Conservation (phyloP, 2,797 vertebrate species). For the Alauda arvensis region DNA sequence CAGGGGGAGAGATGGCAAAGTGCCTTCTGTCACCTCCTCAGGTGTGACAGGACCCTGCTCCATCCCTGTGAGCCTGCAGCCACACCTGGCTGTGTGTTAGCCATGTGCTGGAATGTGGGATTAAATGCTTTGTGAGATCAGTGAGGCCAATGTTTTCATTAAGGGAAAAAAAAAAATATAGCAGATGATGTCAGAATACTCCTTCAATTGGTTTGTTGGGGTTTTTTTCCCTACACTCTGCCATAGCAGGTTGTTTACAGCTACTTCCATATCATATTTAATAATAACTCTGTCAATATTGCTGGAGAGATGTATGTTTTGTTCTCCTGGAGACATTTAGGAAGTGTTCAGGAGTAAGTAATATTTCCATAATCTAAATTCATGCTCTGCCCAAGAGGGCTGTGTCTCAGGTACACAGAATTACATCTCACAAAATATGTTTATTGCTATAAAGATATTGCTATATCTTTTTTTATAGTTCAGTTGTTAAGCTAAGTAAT, state of each 20-base stretch:
- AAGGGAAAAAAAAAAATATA: neutral
- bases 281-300: conserved; percentile 7
- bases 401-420: neutral
- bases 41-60: neutral
- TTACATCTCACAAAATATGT: conserved; percentile 1
- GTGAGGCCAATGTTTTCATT: neutral
- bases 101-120: neutral
- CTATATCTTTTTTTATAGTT: neutral
- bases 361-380: conserved; percentile 39
- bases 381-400: neutral
- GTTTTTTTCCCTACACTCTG: neutral
- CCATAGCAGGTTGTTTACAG: neutral
- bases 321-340: conserved; percentile 8
- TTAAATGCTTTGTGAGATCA: neutral
- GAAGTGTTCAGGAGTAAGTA: conserved; percentile 13
- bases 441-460: neutral
- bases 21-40: neutral
- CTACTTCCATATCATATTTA: neutral
- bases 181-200: neutral
- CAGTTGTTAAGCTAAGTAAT: conserved; percentile 16
- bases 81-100: too few relatives aligned
- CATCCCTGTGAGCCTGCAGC: neutral
- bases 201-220: neutral
- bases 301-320: neutral
- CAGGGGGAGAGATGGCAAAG: neutral